Percentiles rank a stretch among this genome's conserved stretches.
These are phyloP conservation scores for Corythaeola cristata DNA, from an alignment of 2,113 vertebrate species.

Conservation along the genomic window DNA sequence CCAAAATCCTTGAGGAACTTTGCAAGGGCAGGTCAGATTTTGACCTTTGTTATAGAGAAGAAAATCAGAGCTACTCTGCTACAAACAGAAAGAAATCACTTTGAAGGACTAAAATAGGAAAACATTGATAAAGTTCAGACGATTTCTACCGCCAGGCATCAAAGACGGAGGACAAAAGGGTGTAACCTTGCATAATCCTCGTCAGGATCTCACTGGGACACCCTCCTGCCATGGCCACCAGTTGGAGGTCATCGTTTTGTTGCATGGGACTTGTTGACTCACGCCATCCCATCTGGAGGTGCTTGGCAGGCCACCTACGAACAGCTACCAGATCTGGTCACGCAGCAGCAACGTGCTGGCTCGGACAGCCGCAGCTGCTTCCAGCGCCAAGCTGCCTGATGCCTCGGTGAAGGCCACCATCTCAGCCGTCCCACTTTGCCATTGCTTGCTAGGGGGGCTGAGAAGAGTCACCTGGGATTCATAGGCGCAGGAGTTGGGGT, in stretches of 20 bases:
- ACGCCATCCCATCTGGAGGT: background rate
- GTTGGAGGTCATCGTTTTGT: background rate
- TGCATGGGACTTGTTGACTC: background rate
- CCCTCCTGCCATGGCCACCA: background rate
- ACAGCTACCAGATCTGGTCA: background rate
- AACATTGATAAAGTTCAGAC: background rate
- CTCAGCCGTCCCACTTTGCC: background rate
- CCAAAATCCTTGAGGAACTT: background rate
- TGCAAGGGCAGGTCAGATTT: background rate
- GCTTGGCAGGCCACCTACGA: background rate
- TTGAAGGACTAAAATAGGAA: background rate
- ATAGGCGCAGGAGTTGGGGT: background rate
- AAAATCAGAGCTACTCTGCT: background rate
- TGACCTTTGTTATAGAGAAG: background rate
- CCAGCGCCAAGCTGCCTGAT: background rate
- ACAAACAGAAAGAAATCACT: background rate
- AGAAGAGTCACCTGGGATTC: background rate
- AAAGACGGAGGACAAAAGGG: background rate
- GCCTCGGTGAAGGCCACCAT: fast-evolving
- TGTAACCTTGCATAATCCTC: background rate
- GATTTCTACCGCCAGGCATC: fast-evolving
- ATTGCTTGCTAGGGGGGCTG: background rate
- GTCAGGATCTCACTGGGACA: background rate
- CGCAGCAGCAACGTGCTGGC: fast-evolving
- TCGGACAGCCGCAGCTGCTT: fast-evolving